Evolutionary conservation across 2,113 vertebrate genomes (phyloP).

Genomic region (Ibidorhyncha struthersii): DNA sequence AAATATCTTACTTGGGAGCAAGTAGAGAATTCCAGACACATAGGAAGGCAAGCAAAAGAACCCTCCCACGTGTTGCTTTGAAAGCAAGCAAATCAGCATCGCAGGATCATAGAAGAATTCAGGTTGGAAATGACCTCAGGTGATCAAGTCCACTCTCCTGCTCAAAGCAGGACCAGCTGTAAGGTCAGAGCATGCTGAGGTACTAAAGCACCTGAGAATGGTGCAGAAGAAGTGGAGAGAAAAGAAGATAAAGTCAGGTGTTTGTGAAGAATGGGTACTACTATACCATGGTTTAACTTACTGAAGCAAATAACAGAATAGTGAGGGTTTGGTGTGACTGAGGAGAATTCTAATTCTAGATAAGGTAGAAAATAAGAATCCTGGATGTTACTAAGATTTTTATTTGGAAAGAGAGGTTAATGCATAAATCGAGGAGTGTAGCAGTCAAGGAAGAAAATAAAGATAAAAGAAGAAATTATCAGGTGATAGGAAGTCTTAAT

Average conservation of each 20-base stretch:
- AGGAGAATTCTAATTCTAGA: neutral
- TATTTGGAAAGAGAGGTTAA: neutral
- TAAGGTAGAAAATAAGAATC: neutral
- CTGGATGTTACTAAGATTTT: neutral
- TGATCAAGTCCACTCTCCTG: neutral
- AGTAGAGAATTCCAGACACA: neutral
- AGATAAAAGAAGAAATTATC: neutral
- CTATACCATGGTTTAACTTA: neutral
- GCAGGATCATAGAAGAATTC: neutral
- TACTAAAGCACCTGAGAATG: neutral
- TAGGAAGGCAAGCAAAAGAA: neutral
- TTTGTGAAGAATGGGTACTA: neutral
- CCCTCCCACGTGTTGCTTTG: rapidly evolving
- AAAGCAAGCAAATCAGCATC: neutral
- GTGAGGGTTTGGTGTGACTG: neutral
- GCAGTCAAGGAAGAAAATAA: neutral
- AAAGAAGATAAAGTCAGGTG: neutral
- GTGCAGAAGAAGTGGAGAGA: neutral
- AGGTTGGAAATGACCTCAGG: neutral
- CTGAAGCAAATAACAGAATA: neutral
- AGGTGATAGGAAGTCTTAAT: neutral
- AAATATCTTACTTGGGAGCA: neutral
- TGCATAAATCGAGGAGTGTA: neutral
- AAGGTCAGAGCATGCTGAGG: neutral
- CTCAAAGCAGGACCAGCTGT: neutral